Base-by-base conservation (phyloP, 2,888 invertebrate species). In the Epinotia nisella region DNA sequence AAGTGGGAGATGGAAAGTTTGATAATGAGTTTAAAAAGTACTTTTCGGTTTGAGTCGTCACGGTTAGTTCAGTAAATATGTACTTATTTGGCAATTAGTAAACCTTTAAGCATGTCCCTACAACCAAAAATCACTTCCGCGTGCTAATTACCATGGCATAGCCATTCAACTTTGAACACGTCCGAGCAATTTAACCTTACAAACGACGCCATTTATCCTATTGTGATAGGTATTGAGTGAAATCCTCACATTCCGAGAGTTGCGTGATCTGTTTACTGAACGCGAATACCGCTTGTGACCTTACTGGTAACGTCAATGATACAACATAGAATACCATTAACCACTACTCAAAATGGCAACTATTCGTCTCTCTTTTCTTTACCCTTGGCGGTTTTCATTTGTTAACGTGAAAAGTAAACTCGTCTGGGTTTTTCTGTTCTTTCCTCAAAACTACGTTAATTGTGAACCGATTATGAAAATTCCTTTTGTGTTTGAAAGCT, bases 231-330 rank as follows among this genome's bases (percentile, higher is more conserved):
- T 77, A 76, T 76, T 74, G 75, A 85, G 87, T 86, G 88, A 88
- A 87, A 88, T 86, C 87, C 82, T 79, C 85, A 82, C 88, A 88
- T 88, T 87, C 88, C 87, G 75, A 74, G 77, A 79, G 78, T 60
- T 76, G 83, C 88, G 90, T 88, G 90, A 76, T 80, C 77, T 83
- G 89, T 82, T 85, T 89, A 85, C 80, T 79, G 82, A 87, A 75
- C 64, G 80, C 82, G 79, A 79, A 82, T 83, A 81, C 80, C 78
- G 74, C 77, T 81, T 80, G 76, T 84, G 89, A 88, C 89, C 89
- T 87, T 86, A 85, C 80, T 83, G 82, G 81, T 80, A 82, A 81
- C 74, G 58, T 66, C 60, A 66, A 67, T 61, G 67, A 11, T 70
- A 62, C 62, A 62, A 55, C 66, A 41, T 55, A 41, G 66, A 66